Base-by-base conservation (phyloP, 2,888 invertebrate species). In the Drosophila austrosaltans region DNA sequence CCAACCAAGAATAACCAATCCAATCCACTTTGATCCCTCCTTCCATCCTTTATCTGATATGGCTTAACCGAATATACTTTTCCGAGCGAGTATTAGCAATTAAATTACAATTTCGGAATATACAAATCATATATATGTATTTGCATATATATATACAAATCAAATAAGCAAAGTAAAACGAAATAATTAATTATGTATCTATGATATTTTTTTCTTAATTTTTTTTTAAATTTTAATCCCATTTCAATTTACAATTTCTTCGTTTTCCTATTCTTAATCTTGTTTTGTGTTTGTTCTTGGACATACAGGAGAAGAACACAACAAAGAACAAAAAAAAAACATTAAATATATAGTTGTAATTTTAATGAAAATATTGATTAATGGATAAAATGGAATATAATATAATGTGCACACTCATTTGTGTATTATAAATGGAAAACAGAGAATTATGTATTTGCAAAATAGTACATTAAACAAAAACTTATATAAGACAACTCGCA, bases 51-150 rank as follows among this genome's bases (percentile, higher is more conserved):
- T 60, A 16, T 66, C 57, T 42, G 42, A 42, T 12, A 10, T 25
- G 25, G 22, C 58, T 25, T 3, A 22, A 56, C 20, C 44, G 20
- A 16, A 44, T 20, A 44, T 44, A 22, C 39, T 57, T 57, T 39
- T 57, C 57, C 22, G 57, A 57, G 36, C 57, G 79, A 83, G 87
- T 83, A 83, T 83, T 83, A 83, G 83, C 69, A 82, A 83, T 79
- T 85, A 82, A 85, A 82, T 75, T 69, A 85, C 76, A 73, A 76
- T 76, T 85, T 82, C 76, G 73, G 82, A 87, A 79, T 67, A 85
- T 82, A 87, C 79, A 83, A 85, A 82, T 74, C 82, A 82, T 78
- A 68, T 68, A 58, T 58, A 79, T 65, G 76, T 72, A 69, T 53
- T 69, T 66, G 36, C 1, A 48, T 20, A 20, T 22, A 22, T 22